A percentile compares a stretch with the other conserved stretches of the same genome.
phyloP scores from a whole-genome alignment of 2,888 invertebrate species.

The Caenorhabditis macrosperma region DNA sequence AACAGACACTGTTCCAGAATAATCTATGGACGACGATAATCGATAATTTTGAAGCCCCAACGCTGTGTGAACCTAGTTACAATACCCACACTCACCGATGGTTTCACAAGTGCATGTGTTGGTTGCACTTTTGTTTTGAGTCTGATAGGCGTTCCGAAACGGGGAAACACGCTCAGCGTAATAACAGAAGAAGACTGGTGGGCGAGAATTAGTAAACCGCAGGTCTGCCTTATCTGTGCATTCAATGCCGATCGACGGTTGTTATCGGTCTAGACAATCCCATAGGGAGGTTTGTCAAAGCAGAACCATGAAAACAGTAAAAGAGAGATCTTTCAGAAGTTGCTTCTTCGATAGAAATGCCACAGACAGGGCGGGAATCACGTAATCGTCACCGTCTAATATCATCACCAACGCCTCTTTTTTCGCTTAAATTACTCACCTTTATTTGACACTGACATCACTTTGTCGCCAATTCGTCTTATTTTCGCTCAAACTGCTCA shows the following conservation, averaged over 20 bases:
- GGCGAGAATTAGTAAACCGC: conserved; percentile 21
- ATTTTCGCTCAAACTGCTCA: conserved; percentile 4
- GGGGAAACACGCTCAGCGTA: not conserved
- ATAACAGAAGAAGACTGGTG: not conserved
- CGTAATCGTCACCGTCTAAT: not conserved
- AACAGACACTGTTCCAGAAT: not conserved
- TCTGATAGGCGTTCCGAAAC: not conserved
- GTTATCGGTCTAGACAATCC: conserved; percentile 27
- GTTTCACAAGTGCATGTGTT: not conserved
- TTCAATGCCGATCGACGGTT: conserved; percentile 7
- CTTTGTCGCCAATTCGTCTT: not conserved
- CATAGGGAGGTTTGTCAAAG: not conserved
- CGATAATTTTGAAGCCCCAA: too few relatives aligned
- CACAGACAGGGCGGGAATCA: too few relatives aligned
- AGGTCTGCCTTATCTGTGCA: conserved; percentile 20
- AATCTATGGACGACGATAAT: not conserved
- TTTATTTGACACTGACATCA: not conserved
- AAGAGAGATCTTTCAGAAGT: not conserved
- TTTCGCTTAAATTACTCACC: not conserved
- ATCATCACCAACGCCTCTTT: not conserved
- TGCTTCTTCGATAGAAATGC: not conserved
- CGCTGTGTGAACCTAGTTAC: too few relatives aligned
- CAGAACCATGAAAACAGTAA: not conserved
- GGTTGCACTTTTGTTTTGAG: not conserved
- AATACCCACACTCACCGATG: not conserved